Conservation (phyloP, 2,113 vertebrate species). For the Anser brachyrhynchus region DNA sequence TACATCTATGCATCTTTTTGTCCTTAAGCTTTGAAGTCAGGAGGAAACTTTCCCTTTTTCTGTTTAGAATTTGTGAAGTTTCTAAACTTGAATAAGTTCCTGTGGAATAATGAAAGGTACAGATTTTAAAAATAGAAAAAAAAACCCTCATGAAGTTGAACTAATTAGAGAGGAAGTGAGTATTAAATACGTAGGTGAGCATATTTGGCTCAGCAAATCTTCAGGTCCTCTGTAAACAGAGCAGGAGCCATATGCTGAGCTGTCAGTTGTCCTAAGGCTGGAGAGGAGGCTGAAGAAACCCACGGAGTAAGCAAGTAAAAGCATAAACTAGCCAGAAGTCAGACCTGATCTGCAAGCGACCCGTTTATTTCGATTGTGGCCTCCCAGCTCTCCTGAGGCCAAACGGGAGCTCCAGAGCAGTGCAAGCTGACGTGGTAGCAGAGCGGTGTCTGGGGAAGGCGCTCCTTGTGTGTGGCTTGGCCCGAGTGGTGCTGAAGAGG, state of each 20-base stretch:
- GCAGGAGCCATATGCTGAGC: neutral
- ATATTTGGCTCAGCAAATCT: slow-evolving; percentile 41
- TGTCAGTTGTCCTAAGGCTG: neutral
- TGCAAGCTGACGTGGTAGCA: neutral
- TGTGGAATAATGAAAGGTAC: neutral
- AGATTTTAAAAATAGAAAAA: neutral
- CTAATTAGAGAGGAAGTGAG: neutral
- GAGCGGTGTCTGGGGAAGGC: neutral
- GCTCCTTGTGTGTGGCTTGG: neutral
- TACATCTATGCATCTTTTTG: neutral
- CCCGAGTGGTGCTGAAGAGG: neutral
- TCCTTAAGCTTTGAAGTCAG: neutral
- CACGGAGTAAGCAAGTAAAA: neutral
- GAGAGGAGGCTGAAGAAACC: neutral
- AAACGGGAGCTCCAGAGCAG: neutral
- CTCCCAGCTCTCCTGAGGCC: neutral
- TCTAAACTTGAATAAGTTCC: neutral
- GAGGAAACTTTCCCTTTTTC: neutral
- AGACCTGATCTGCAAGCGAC: neutral
- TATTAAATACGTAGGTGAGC: slow-evolving; percentile 36
- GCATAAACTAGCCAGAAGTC: neutral
- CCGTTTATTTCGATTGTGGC: neutral
- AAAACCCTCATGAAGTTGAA: neutral
- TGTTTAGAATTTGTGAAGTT: neutral
- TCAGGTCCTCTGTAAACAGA: slow-evolving; percentile 3